Evolutionary conservation across 2,797 vertebrate species (phyloP).

Genomic region (Darevskia nairensis): DNA sequence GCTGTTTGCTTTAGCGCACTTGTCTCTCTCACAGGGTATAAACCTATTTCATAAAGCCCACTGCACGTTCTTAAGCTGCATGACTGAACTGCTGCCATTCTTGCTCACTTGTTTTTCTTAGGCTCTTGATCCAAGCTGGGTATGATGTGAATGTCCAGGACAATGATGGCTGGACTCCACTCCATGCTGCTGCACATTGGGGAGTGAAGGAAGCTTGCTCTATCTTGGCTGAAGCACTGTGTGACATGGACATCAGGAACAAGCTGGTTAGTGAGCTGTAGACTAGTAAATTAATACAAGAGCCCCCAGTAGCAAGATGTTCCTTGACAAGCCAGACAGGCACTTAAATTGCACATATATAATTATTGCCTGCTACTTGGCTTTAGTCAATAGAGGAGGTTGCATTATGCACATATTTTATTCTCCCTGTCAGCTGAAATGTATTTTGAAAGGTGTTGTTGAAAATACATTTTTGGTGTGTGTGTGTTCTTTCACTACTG

Average conservation of each 20-base stretch:
- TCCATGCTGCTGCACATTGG: conserved; percentile 82
- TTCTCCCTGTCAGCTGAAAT: neutral
- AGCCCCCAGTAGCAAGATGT: neutral
- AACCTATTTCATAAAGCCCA: neutral
- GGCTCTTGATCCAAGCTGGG: conserved; percentile 82
- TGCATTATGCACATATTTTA: neutral
- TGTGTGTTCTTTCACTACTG: neutral
- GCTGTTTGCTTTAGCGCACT: neutral
- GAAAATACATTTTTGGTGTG: neutral
- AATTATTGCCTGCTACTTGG: neutral
- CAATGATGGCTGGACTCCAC: conserved; percentile 81
- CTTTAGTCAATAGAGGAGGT: neutral
- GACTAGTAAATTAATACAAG: neutral
- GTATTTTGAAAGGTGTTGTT: neutral
- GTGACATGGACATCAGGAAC: conserved; percentile 82
- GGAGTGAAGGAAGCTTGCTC: conserved; percentile 82
- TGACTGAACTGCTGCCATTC: conserved; percentile 13
- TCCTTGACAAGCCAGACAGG: neutral
- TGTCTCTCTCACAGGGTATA: neutral
- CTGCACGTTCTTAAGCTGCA: neutral
- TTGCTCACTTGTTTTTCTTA: conserved; percentile 52
- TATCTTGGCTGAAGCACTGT: conserved; percentile 81
- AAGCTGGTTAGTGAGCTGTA: conserved; percentile 78
- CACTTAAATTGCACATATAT: neutral
- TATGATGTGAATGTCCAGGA: conserved; percentile 82